Conservation (phyloP, 2,797 vertebrate species). For the Tauraco hartlaubi region DNA sequence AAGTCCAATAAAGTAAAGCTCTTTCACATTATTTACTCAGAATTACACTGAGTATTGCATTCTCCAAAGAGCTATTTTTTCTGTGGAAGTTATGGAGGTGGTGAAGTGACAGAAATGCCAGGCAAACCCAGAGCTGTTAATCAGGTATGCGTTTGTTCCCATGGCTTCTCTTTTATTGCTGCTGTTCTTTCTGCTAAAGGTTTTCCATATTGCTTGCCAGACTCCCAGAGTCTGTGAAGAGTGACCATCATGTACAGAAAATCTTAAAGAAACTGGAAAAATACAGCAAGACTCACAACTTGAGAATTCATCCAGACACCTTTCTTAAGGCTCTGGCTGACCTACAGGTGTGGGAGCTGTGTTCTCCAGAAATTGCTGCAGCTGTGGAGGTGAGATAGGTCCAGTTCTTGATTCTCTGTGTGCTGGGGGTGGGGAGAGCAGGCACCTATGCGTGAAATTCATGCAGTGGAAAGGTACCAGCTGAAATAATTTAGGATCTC, state of each 20-base stretch:
- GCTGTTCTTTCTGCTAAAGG: constrained; percentile 65
- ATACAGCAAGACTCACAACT: constrained; percentile 71
- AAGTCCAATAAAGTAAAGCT: constrained; percentile 38
- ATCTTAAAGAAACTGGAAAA: constrained; percentile 80
- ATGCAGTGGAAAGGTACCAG: not conserved
- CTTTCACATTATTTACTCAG: not conserved
- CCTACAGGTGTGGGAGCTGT: constrained; percentile 82
- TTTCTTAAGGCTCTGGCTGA: constrained; percentile 79
- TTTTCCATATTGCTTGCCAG: constrained; percentile 78
- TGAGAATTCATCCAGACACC: constrained; percentile 72
- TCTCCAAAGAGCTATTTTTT: not conserved
- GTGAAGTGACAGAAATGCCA: constrained; percentile 21
- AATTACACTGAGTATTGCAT: not conserved
- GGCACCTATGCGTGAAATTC: not conserved
- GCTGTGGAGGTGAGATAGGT: constrained; percentile 77
- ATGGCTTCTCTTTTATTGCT: constrained; percentile 5
- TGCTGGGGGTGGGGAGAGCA: not conserved
- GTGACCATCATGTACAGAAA: constrained; percentile 67
- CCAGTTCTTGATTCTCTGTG: not conserved
- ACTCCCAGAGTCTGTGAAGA: constrained; percentile 74
- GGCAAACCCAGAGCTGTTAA: not conserved
- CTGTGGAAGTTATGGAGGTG: not conserved
- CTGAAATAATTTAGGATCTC: not conserved
- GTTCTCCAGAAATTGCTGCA: constrained; percentile 82
- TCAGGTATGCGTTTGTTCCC: not conserved